Evolutionary conservation across 2,888 invertebrate genomes (phyloP).

Genomic region (Plutella xylostella): DNA sequence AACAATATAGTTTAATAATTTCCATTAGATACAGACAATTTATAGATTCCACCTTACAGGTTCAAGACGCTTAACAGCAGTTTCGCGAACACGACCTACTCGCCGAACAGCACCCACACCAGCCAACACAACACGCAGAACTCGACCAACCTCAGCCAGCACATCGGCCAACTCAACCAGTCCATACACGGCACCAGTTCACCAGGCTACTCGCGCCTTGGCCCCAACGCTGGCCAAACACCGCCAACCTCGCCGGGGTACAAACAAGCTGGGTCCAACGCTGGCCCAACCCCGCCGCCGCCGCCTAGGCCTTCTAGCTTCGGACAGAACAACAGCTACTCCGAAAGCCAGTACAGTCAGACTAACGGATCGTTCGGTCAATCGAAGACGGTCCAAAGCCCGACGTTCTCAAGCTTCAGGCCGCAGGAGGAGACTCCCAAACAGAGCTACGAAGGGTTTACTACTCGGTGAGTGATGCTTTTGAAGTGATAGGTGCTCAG

Average conservation of each 20-base stretch:
- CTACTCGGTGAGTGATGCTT: constrained; percentile 69
- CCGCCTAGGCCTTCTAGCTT: not conserved
- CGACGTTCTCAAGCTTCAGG: constrained; percentile 54
- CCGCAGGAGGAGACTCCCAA: constrained; percentile 50
- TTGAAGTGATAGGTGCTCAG: no score
- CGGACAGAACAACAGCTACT: not conserved
- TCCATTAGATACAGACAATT: no score
- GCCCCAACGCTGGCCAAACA: constrained; percentile 3
- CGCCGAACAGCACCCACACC: constrained; percentile 51
- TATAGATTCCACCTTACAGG: constrained; percentile 34
- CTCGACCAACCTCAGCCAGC: constrained; percentile 27
- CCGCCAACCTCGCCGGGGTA: not conserved
- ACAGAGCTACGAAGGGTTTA: constrained; percentile 74
- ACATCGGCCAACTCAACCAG: constrained; percentile 40
- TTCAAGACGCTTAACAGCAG: constrained; percentile 52
- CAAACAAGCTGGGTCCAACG: not conserved
- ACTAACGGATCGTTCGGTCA: constrained; percentile 6
- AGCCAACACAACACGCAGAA: constrained; percentile 32
- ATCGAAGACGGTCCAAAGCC: constrained; percentile 28
- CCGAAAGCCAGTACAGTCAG: not conserved
- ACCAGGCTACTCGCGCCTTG: constrained; percentile 15
- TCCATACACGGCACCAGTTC: constrained; percentile 31
- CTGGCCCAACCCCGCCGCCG: not conserved
- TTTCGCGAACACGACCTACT: constrained; percentile 57
- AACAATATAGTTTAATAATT: no score